A percentile compares a stretch with the other conserved stretches of the same genome.
These are phyloP conservation scores for Belgica antarctica DNA, from an alignment of 2,888 invertebrate species.

Conservation along the genomic window DNA sequence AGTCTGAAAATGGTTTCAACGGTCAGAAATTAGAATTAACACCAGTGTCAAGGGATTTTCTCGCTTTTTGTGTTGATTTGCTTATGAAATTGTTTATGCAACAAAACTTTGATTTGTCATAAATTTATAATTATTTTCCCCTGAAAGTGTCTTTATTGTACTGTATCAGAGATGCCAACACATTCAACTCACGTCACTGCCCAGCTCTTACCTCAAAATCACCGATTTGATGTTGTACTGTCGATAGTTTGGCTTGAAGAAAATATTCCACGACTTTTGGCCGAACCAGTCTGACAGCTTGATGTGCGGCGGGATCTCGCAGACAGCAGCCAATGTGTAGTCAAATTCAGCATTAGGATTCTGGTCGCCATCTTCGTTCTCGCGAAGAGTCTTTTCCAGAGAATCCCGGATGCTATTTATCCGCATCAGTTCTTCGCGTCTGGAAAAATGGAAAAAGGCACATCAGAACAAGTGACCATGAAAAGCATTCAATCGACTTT, in stretches of 20 bases:
- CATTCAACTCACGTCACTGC: too few relatives aligned
- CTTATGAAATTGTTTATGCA: neutral
- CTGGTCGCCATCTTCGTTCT: neutral
- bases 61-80: neutral
- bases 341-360: slow-evolving; percentile 8
- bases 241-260: slow-evolving; percentile 28
- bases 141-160: too few relatives aligned
- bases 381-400: neutral
- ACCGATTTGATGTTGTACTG: slow-evolving; percentile 24
- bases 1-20: neutral
- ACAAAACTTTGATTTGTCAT: too few relatives aligned
- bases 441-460: neutral
- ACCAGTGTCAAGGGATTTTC: neutral
- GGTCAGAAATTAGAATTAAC: neutral
- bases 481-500: neutral
- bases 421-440: neutral
- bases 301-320: slow-evolving; percentile 24
- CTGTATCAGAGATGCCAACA: too few relatives aligned
- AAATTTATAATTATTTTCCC: too few relatives aligned
- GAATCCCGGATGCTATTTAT: neutral
- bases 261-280: slow-evolving; percentile 19
- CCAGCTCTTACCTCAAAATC: slow-evolving; percentile 13
- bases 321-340: slow-evolving; percentile 14
- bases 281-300: slow-evolving; percentile 10
- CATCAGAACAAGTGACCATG: neutral